Base-by-base conservation (phyloP, 1,140 invertebrate genomes). In the Sitophilus oryzae region DNA sequence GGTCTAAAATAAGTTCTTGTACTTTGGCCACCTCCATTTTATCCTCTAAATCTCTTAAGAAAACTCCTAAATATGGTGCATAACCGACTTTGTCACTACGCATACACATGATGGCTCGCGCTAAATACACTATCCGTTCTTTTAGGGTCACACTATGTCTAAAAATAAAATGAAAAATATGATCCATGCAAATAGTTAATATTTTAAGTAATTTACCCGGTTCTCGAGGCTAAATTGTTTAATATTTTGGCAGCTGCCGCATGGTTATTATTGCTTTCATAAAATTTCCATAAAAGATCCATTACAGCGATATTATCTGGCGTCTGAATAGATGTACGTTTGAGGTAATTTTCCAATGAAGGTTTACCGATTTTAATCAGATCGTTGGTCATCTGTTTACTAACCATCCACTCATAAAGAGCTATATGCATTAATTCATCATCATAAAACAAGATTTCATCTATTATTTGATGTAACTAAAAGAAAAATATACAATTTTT, bases 271-370 rank as follows among this genome's bases (percentile, higher is more conserved):
- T 85, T 89, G 65, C 87, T 88, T 70, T 98, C 94, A 66, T 98
- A 95, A 71, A 89, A 95, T 71, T 93, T 93, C 95, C 95, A 98
- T 11, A 98, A 74, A 49, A 98, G 76, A 72, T 98, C 93, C 38
- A 91, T 79, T 3, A 89, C 53, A n/a, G 80, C 77, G 0, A 85
- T 71, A 54, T 80, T 77, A 16, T 80, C 74, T 2, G 73, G 71
- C 47, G 76, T 73, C 36, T 73, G 68, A 35, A 72, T 66, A 1
- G 79, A 73, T 51, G 79, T 76, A 20, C 83, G 78, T 44, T 84
- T 81, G 10, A 96, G 69, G 66, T 89, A 96, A 30, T 81, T 78
- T 66, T 93, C 90, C 35, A 96, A 74, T 3, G 86, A 89, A n/a
- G 86, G 80, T 47, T 90, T 85, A 36, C 81, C 75, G 61, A 91